Base-by-base conservation (phyloP, 2,888 invertebrate genomes). In the Hipparchia semele region DNA sequence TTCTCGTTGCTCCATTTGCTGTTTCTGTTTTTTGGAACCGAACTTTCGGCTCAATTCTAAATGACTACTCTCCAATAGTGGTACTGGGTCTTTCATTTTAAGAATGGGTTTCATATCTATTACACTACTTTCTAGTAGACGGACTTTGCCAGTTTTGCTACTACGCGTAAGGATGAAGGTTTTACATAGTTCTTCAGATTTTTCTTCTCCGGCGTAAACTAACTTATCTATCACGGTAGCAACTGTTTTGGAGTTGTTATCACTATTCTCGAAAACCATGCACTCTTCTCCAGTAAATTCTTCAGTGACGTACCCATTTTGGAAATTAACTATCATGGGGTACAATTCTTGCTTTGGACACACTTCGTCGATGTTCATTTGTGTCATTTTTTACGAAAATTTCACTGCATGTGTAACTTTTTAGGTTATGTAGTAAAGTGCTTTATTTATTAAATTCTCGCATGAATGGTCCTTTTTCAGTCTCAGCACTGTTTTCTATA, bases 1-100 rank as follows among this genome's bases (percentile, higher is more conserved):
- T 80, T 96, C 95, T 0, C 83, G 84, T n/a, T 95, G 95, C 78
- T 96, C 96, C 74, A 95, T 94, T 66, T 86, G 85, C 77, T 95
- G 86, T 81, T 95, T 96, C 0, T 90, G 89, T 80, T 92, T 95
- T 77, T 96, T 96, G 0, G 96, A 96, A 2, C 96, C 96, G 80
- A 96, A 96, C 77, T 95, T 94, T 79, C 95, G 95, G 65, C 95
- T 95, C 0, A 96, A 84, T 69, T 93, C 93, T 39, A 90, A 80
- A 61, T 83, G 79, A 33, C 87, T 90, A 0, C 84, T 87, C 23
- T 92, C 89, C 0, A 83, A 70, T 0, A 79, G 68, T 0, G 83
- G 69, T 0, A 80, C 69, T 7, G 84, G 81, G 2, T 82, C 56
- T 1, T 86, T 81, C 0, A 76, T 78, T 73, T 83, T 84, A 0